These are phyloP conservation scores for Entelurus aequoreus DNA, from an alignment of 2,113 vertebrate genomes.

Conservation along the genomic window DNA sequence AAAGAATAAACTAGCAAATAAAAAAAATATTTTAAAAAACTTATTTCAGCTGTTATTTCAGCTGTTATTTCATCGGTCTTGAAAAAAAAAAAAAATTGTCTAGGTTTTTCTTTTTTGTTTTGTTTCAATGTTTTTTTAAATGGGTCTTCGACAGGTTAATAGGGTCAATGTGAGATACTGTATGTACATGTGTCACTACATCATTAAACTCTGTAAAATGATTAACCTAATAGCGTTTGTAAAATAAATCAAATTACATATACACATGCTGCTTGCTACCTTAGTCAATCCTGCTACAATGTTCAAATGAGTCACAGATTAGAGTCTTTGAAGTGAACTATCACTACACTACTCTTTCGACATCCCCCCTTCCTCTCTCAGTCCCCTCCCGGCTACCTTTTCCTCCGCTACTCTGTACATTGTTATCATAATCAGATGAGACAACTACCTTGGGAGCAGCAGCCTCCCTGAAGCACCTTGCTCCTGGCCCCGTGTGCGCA, in stretches of 20 bases:
- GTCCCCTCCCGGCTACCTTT: slow-evolving; percentile 58
- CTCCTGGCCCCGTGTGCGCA: slow-evolving; percentile 57
- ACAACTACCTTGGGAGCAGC: slow-evolving; percentile 71
- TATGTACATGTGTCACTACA: no score
- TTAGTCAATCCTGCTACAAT: slow-evolving; percentile 1
- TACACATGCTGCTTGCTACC: not conserved
- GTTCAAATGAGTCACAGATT: slow-evolving; percentile 10
- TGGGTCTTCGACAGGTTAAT: no score
- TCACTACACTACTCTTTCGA: slow-evolving; percentile 16
- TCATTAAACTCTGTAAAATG: no score
- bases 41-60: no score
- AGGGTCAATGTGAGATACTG: no score
- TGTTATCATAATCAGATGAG: slow-evolving; percentile 74
- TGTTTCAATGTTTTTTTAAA: no score
- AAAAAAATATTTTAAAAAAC: no score
- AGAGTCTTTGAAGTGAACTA: slow-evolving; percentile 18
- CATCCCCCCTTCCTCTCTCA: slow-evolving; percentile 28
- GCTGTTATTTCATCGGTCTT: no score
- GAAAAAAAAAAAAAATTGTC: no score
- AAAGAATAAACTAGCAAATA: no score
- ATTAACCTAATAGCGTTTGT: no score
- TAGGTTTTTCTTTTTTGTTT: no score
- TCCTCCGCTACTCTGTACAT: slow-evolving; percentile 58
- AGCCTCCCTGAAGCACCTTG: slow-evolving; percentile 65
- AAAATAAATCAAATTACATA: not conserved